Percentiles rank a stretch among this genome's conserved stretches.
phyloP scores from a whole-genome alignment of 2,888 invertebrate genomes.

The Trichopoda pennipes region DNA sequence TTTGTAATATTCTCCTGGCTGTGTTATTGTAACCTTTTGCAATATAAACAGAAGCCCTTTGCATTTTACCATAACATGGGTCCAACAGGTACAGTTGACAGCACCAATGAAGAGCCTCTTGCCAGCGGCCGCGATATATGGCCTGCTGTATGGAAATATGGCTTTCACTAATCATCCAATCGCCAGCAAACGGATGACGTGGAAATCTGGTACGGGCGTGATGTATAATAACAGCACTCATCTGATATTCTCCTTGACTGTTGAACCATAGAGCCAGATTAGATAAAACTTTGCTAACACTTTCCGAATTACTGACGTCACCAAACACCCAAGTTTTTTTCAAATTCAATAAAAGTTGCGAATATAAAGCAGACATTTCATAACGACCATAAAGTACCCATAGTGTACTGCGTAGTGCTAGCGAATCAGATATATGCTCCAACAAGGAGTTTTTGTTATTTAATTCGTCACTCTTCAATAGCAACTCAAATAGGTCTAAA shows the following conservation, averaged over 20 bases:
- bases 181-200: conserved; percentile 83
- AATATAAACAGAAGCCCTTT: conserved; percentile 80
- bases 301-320: conserved; percentile 84
- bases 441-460: conserved; percentile 92
- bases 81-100: conserved; percentile 86
- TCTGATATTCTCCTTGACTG: conserved; percentile 82
- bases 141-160: conserved; percentile 82
- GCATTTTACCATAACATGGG: conserved; percentile 85
- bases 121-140: conserved; percentile 84
- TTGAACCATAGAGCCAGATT: conserved; percentile 83
- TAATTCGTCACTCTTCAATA: conserved; percentile 91
- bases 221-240: conserved; percentile 83
- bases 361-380: conserved; percentile 90
- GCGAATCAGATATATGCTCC: conserved; percentile 89
- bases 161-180: conserved; percentile 87
- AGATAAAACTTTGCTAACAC: conserved; percentile 86
- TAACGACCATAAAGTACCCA: conserved; percentile 95
- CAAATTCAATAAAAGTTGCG: conserved; percentile 89
- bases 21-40: conserved; percentile 79
- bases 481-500: conserved; percentile 84
- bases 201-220: conserved; percentile 86
- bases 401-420: conserved; percentile 90
- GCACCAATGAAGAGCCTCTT: conserved; percentile 86
- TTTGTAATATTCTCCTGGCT: conserved; percentile 78
- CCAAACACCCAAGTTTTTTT: conserved; percentile 84